phyloP scores from a whole-genome alignment of 1,140 invertebrate species.

The Micrasema minimum region DNA sequence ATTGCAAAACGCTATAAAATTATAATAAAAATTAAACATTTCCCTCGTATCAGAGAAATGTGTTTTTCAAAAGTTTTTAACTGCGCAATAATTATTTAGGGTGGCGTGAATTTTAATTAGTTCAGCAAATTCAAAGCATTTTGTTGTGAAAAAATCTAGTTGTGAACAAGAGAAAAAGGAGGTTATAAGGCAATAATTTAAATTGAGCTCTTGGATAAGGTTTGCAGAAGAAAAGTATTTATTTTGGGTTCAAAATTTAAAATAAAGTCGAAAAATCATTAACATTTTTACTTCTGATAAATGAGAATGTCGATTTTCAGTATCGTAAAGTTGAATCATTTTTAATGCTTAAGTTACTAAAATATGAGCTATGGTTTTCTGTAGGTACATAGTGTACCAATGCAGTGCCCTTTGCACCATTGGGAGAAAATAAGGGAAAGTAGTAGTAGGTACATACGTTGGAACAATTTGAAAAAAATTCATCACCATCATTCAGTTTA shows the following conservation, averaged over 20 bases:
- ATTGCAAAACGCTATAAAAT: slow-evolving; percentile 11
- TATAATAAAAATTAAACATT: slow-evolving; percentile 10
- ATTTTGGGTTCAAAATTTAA: too few relatives aligned
- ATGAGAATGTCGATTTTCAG: not conserved
- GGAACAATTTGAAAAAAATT: too few relatives aligned
- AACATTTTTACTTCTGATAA: too few relatives aligned
- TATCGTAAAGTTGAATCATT: not conserved
- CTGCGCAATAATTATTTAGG: not conserved
- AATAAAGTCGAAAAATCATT: too few relatives aligned
- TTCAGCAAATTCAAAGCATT: not conserved
- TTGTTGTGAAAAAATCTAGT: slow-evolving; percentile 6
- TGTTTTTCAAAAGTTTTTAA: not conserved
- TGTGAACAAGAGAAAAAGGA: not conserved
- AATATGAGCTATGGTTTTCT: too few relatives aligned
- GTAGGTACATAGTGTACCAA: too few relatives aligned
- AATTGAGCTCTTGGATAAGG: slow-evolving; percentile 6
- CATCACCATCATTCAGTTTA: too few relatives aligned
- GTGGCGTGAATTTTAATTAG: slow-evolving; percentile 21
- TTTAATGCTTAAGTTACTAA: too few relatives aligned
- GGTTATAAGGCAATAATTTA: slow-evolving; percentile 11
- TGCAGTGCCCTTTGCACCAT: too few relatives aligned
- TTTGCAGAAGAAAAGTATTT: not conserved
- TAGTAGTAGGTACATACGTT: too few relatives aligned
- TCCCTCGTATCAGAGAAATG: not conserved
- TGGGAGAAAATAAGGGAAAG: too few relatives aligned